Base-by-base conservation (phyloP, 2,797 vertebrate genomes). In the Chloroceryle amazona region DNA sequence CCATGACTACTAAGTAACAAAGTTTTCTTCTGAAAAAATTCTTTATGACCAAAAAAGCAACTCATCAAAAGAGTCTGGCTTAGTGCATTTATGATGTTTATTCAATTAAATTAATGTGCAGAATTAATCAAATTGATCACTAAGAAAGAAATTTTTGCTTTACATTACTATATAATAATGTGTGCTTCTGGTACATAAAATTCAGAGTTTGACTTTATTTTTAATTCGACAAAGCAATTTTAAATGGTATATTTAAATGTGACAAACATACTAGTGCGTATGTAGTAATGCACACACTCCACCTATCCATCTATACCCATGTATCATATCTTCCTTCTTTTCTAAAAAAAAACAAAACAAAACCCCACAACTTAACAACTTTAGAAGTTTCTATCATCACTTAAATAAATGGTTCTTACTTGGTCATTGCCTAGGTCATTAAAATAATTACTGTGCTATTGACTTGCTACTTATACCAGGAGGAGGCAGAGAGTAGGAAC, bases 381-480 rank as follows among this genome's bases (percentile, higher is more conserved):
- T 35, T 20, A 16, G 47, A 94, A 89, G 39, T 86, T 68, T 78
- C 41, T 65, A 62, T 47, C 51, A 68, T 72, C 20, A 61, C 46
- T 83, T 81, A 75, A 89, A 92, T 61, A 95, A 91, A 76, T 63
- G 29, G 19, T 78, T 89, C 61, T 79, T 63, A 51, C 25, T 47
- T 58, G 33, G 9, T 37, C 91, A 84, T 63, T 81, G 46, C 29
- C 65, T 61, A 66, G 33, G 13, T 81, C 47, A 94, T 90, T 81
- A 79, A 84, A 88, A 79, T 81, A 95, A 90, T 93, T 66, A 95
- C 28, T 49, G 15, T 29, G n/a, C 41, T 93, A 60, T 44, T 51
- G 11, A 93, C 75, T 76, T 41, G 10, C 29, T 91, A 86, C 33
- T 93, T 75, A 37, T 55, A 90, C 0, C 3, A 91, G 39, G 61